Evolutionary conservation across 1,140 invertebrate genomes (phyloP), one percentile per base, ranked within the genome.

Genomic region (Archivesica marissinica): DNA sequence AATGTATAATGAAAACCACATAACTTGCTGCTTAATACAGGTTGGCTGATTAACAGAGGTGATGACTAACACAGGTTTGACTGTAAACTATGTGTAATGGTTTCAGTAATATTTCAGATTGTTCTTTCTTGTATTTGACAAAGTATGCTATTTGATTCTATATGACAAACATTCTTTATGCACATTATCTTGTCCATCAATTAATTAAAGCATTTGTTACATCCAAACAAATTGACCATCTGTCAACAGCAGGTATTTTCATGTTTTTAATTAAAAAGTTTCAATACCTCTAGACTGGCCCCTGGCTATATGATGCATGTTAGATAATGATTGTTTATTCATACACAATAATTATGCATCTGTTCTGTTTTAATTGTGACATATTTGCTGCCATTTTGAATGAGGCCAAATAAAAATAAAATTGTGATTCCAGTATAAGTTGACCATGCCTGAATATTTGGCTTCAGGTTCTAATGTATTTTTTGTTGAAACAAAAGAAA

Each of bases 201-300:
- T 64, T 64, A 64, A 64, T 64, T 64, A 33, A 64, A 64, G 33
- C 25, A 64, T 64, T 64, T 64, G 59, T 64, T 64, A 4, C 54
- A 64, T 35, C 38, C 33, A 17, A 7, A 52, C 33, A 64, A 35
- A 35, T 7, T 64, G 59, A 35, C 59, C 30, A 64, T 35, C 59
- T 64, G 59, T 64, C 59, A 35, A 11, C 59, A 17, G 25, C 15
- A 64, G 20, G 23, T 64, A 64, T 64, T 64, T 64, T 35, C n/a
- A 64, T 64, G 59, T 64, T 64, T 64, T 64, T 35, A 64, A 35
- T 64, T 20, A 7, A 35, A 28, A 28, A 2, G 7, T 64, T 64
- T 64, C 30, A 64, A 11, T 64, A 64, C 30, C 59, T 35, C 7
- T 35, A 35, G 9, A 1, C 11, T 64, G 38, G 59, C 59, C 59